Conservation (phyloP, 2,888 invertebrate species). For the Orgyia antiqua region DNA sequence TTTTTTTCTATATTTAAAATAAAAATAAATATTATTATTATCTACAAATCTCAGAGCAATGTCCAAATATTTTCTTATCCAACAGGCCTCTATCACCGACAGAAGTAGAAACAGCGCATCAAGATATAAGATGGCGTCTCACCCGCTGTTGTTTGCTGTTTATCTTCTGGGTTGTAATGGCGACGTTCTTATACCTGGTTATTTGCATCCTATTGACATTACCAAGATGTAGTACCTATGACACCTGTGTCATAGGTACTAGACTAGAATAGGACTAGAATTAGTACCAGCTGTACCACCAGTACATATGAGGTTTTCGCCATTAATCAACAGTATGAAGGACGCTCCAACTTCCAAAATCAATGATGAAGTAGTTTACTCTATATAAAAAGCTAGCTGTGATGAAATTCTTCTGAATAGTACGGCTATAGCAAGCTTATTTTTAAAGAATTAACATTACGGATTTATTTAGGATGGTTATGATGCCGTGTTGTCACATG, state of each 20-base stretch:
- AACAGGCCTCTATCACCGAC: conserved; percentile 62
- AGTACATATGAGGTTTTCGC: conserved; percentile 42
- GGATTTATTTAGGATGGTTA: no score
- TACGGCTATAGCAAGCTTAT: no score
- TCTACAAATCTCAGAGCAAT: no score
- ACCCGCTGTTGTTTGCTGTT: conserved; percentile 58
- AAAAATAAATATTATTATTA: no score
- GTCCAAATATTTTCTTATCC: background rate
- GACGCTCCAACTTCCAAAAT: conserved; percentile 3
- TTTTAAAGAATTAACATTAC: no score
- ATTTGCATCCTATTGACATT: conserved; percentile 46
- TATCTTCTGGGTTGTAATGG: conserved; percentile 69
- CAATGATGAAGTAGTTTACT: conserved; percentile 4
- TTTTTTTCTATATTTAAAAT: no score
- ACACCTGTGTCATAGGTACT: no score
- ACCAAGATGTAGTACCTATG: conserved; percentile 12
- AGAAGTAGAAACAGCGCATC: conserved; percentile 60
- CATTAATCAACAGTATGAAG: conserved; percentile 29
- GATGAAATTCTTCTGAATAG: no score
- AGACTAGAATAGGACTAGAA: conserved; percentile 12
- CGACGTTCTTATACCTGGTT: conserved; percentile 61
- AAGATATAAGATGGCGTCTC: conserved; percentile 70
- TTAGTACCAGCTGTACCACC: conserved; percentile 38
- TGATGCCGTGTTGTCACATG: no score
- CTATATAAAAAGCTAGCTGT: no score